Evolutionary conservation across 2,888 invertebrate species (phyloP).

Genomic region (Parthenolecanium corni): DNA sequence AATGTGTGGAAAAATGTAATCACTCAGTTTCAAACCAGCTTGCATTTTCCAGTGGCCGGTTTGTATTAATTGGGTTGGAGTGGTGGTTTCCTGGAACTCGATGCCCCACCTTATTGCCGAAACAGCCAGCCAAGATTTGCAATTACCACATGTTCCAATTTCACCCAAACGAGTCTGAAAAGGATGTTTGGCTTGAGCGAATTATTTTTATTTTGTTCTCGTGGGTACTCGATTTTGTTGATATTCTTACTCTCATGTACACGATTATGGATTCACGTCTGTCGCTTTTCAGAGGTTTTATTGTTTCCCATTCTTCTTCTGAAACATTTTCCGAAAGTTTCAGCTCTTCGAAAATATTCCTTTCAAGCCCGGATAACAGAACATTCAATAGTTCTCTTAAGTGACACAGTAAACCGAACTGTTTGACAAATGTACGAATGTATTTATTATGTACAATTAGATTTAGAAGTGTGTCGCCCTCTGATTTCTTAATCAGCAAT

Average conservation of each 20-base stretch:
- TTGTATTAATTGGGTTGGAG: slow-evolving; percentile 39
- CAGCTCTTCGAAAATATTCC: slow-evolving; percentile 56
- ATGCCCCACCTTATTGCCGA: slow-evolving; percentile 49
- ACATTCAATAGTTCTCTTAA: slow-evolving; percentile 55
- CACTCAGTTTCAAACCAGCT: slow-evolving; percentile 53
- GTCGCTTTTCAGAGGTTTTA: slow-evolving; percentile 56
- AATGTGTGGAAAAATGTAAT: slow-evolving; percentile 67
- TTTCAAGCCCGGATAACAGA: slow-evolving; percentile 56
- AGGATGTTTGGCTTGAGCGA: too few relatives aligned
- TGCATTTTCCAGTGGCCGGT: slow-evolving; percentile 65
- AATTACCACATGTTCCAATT: slow-evolving; percentile 44
- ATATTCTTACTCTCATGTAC: slow-evolving; percentile 55
- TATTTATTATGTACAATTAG: background rate
- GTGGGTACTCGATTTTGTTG: too few relatives aligned
- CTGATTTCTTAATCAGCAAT: too few relatives aligned
- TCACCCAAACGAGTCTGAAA: slow-evolving; percentile 37
- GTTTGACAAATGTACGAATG: background rate
- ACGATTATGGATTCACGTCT: slow-evolving; percentile 51
- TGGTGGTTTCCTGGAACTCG: slow-evolving; percentile 31
- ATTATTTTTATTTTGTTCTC: too few relatives aligned
- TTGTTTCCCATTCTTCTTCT: slow-evolving; percentile 75
- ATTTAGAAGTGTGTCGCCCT: too few relatives aligned
- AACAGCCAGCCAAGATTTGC: slow-evolving; percentile 46
- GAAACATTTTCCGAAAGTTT: slow-evolving; percentile 62
- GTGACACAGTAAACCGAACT: slow-evolving; percentile 52